Percentiles rank a stretch among this genome's conserved stretches.
phyloP scores from a whole-genome alignment of 2,113 vertebrate species.

The Gymnocephalus cernua region DNA sequence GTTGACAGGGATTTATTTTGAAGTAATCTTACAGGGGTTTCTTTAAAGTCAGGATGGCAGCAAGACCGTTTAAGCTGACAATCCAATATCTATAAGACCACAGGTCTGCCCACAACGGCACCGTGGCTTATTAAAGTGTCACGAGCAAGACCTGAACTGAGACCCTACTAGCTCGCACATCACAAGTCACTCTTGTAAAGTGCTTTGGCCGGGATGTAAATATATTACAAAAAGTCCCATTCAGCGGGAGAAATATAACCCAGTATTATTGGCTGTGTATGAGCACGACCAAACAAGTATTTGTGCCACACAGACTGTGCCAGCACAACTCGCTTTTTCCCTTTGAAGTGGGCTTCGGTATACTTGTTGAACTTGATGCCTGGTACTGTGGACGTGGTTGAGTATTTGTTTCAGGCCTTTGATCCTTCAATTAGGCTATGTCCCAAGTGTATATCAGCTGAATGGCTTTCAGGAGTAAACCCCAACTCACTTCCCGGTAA shows the following conservation, averaged over 20 bases:
- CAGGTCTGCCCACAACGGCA: conserved; percentile 26
- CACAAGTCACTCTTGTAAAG: conserved; percentile 42
- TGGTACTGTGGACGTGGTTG: background rate
- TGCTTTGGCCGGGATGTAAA: conserved; percentile 46
- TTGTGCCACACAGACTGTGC: conserved; percentile 50
- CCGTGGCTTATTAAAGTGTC: conserved; percentile 41
- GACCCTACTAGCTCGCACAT: conserved; percentile 8
- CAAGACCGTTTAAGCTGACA: conserved; percentile 28
- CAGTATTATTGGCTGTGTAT: conserved; percentile 49
- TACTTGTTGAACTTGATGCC: conserved; percentile 56
- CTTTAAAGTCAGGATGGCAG: conserved; percentile 10
- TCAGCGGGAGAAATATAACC: conserved; percentile 33
- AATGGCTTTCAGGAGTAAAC: conserved; percentile 55
- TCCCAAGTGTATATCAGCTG: conserved; percentile 53
- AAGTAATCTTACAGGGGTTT: conserved; percentile 24
- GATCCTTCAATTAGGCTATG: conserved; percentile 58
- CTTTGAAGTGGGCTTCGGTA: conserved; percentile 59
- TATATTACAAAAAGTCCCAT: conserved; percentile 47
- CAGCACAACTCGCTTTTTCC: conserved; percentile 54
- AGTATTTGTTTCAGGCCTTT: conserved; percentile 51
- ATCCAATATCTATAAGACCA: conserved; percentile 28
- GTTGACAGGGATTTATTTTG: conserved; percentile 40
- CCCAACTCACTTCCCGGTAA: conserved; percentile 12
- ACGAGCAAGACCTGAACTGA: conserved; percentile 25
- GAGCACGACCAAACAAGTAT: conserved; percentile 44